Evolutionary conservation across 2,888 invertebrate genomes (phyloP).

Genomic region (Megalurothrips usitatus): DNA sequence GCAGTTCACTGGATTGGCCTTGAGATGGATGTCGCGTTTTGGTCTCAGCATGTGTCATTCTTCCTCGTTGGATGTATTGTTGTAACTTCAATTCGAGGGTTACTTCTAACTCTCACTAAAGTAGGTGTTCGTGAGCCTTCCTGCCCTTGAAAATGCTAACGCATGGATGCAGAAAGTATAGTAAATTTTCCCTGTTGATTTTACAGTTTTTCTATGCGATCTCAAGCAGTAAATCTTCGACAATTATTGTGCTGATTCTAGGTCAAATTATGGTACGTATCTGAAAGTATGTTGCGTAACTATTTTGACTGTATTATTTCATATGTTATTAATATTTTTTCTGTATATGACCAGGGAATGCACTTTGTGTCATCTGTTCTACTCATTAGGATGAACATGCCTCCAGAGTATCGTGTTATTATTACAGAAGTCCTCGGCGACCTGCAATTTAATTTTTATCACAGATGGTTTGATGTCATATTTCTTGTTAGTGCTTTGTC

Average conservation of each 20-base stretch:
- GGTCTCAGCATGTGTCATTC: constrained; percentile 99
- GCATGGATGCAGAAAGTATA: constrained; percentile 30
- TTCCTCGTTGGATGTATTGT: constrained; percentile 95
- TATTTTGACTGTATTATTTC: background rate
- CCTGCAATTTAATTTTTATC: constrained; percentile 97
- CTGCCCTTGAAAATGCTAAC: constrained; percentile 26
- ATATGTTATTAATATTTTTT: constrained; percentile 31
- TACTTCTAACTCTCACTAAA: constrained; percentile 94
- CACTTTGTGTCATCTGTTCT: constrained; percentile 98
- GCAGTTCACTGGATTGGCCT: constrained; percentile 95
- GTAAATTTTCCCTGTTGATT: constrained; percentile 36
- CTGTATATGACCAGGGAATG: constrained; percentile 68
- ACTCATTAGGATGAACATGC: constrained; percentile 99
- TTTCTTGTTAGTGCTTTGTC: constrained; percentile 94
- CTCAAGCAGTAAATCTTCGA: constrained; percentile 97
- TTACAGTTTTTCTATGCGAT: constrained; percentile 98
- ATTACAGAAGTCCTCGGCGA: constrained; percentile 91
- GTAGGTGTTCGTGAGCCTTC: constrained; percentile 49
- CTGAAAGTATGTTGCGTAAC: constrained; percentile 39
- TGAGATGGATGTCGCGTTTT: constrained; percentile 94
- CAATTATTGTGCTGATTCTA: constrained; percentile 91
- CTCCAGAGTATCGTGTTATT: constrained; percentile 91
- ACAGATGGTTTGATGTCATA: constrained; percentile 99
- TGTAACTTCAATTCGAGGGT: constrained; percentile 92
- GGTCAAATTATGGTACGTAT: constrained; percentile 91